A percentile compares a stretch with the other conserved stretches of the same genome.
Conservation (phyloP, 92 coral and sea anemone species). For the Galaxea fascicularis region DNA sequence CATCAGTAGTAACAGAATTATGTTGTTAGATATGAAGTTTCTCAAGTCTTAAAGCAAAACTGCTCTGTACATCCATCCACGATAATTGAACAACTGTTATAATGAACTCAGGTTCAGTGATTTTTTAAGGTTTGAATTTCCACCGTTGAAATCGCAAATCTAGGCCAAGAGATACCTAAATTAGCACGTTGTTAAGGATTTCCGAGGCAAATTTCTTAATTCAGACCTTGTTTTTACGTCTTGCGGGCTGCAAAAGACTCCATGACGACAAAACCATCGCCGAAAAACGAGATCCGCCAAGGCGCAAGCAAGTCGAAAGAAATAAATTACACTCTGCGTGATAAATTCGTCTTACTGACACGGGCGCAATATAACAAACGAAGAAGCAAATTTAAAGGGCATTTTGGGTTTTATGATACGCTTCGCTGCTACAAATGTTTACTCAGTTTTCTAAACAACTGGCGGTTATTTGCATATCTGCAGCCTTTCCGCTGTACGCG, state of each 20-base stretch:
- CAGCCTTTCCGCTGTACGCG: background rate
- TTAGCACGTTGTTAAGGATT: background rate
- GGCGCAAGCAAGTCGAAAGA: background rate
- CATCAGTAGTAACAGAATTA: background rate
- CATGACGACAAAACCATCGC: constrained; percentile 30
- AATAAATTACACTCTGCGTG: background rate
- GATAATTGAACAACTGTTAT: constrained; percentile 24
- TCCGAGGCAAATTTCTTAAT: too few relatives aligned
- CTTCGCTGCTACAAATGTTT: constrained; percentile 45
- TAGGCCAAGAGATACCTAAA: background rate
- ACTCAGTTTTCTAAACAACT: constrained; percentile 25
- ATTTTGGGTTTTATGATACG: constrained; percentile 14
- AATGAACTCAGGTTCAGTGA: constrained; percentile 25
- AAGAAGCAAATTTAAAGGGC: constrained; percentile 7
- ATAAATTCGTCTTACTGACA: background rate
- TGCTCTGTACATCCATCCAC: constrained; percentile 1
- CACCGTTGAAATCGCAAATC: background rate
- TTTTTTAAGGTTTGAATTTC: background rate
- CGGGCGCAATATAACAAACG: constrained; percentile 8
- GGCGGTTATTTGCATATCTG: constrained; percentile 32
- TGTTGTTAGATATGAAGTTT: background rate
- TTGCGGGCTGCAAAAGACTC: constrained; percentile 1
- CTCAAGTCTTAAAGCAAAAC: background rate
- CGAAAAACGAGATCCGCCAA: constrained; percentile 9
- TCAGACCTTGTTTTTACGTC: background rate